These are phyloP conservation scores for Enteromius mattozi DNA, from an alignment of 2,797 vertebrate species.

Conservation along the genomic window DNA sequence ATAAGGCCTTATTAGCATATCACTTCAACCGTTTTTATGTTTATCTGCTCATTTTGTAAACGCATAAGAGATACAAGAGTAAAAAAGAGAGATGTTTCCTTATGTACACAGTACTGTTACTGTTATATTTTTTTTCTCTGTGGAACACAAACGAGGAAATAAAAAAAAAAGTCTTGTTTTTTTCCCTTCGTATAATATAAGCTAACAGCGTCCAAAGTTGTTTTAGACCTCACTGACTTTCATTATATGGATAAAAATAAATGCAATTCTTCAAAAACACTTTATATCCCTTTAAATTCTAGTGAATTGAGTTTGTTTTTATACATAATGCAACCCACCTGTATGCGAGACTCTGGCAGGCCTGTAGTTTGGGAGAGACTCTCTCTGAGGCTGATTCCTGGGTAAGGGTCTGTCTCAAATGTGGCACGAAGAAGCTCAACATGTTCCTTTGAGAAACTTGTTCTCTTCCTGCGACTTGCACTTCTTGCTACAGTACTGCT, in stretches of 20 bases:
- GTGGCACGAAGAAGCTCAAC: conserved; percentile 77
- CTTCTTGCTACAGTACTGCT: conserved; percentile 65
- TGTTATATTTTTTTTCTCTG: background rate
- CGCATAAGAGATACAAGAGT: background rate
- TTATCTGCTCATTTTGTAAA: background rate
- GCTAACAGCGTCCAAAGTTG: background rate
- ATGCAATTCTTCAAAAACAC: background rate
- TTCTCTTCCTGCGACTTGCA: conserved; percentile 80
- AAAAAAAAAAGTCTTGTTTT: background rate
- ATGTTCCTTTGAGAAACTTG: conserved; percentile 81
- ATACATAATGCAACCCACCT: conserved; percentile 65
- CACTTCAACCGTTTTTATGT: conserved; percentile 32
- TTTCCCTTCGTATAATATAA: background rate
- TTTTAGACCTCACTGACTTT: background rate
- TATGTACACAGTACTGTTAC: background rate
- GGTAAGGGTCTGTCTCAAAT: conserved; percentile 80
- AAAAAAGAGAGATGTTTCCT: background rate
- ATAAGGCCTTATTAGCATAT: conserved; percentile 60
- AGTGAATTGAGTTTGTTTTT: background rate
- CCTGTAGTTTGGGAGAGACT: conserved; percentile 79
- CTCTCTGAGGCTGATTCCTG: conserved; percentile 81
- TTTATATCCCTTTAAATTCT: background rate
- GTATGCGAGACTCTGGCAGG: conserved; percentile 81
- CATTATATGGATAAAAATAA: background rate
- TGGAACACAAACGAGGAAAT: background rate